phyloP scores from a whole-genome alignment of 37 sponge, comb jelly and placozoan genomes.

The Spongilla lacustris region DNA sequence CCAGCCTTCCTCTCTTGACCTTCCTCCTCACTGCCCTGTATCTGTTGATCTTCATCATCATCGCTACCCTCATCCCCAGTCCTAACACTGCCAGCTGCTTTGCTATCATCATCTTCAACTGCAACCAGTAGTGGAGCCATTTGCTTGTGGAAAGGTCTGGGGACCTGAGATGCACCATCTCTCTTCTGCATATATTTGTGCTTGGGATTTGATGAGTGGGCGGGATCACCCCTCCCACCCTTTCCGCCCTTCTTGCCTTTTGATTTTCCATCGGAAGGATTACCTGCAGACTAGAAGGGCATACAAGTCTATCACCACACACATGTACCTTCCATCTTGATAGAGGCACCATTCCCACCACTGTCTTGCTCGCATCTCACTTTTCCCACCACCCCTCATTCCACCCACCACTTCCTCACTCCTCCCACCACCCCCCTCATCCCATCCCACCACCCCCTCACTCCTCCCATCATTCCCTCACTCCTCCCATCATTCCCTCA shows the following conservation, averaged over 20 bases:
- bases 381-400: no score
- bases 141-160: slow-evolving; percentile 49
- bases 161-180: neutral
- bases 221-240: slow-evolving; percentile 17
- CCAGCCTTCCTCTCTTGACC: neutral
- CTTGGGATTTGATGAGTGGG: slow-evolving; percentile 65
- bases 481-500: no score
- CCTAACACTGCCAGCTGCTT: neutral
- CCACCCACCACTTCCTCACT: no score
- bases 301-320: no score
- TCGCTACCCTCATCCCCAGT: neutral
- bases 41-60: no score
- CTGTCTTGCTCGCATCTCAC: no score
- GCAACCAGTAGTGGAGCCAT: slow-evolving; percentile 23
- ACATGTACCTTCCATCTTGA: no score
- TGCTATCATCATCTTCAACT: slow-evolving; percentile 11
- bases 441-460: no score
- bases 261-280: neutral
- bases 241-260: slow-evolving; percentile 44
- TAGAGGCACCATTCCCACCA: no score
- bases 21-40: no score
- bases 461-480: no score
- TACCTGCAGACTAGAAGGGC: slow-evolving; percentile 53
- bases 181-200: slow-evolving; percentile 62
- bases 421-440: no score